Conservation (phyloP, 2,113 vertebrate genomes). For the Synodontis membranacea region DNA sequence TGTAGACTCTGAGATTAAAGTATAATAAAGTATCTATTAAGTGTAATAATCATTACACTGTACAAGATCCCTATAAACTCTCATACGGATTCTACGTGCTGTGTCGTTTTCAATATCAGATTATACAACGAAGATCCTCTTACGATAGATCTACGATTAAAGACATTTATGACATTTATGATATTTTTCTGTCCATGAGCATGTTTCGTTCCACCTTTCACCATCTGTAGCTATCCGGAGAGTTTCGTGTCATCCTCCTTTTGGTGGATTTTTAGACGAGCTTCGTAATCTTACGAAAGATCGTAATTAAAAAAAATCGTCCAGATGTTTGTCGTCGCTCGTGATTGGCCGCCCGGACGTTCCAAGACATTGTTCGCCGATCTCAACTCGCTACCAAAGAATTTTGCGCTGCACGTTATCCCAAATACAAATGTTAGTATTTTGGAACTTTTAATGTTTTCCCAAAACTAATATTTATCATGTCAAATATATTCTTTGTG, state of each 20-base stretch:
- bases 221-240: background rate
- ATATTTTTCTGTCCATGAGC: background rate
- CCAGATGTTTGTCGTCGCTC: background rate
- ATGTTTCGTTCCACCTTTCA: background rate
- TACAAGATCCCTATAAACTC: background rate
- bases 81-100: background rate
- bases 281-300: no score
- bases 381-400: background rate
- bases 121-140: background rate
- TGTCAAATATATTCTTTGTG: background rate
- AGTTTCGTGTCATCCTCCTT: background rate
- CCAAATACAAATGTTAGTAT: background rate
- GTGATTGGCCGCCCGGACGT: background rate
- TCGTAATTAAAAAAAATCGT: background rate
- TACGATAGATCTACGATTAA: background rate
- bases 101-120: background rate
- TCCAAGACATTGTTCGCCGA: background rate
- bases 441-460: background rate
- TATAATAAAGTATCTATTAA: background rate
- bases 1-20: background rate
- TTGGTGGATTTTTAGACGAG: background rate
- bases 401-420: background rate
- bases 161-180: background rate
- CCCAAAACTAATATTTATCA: background rate
- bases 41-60: no score